Base-by-base conservation (phyloP, 2,888 invertebrate genomes). In the Chironomus tentans region DNA sequence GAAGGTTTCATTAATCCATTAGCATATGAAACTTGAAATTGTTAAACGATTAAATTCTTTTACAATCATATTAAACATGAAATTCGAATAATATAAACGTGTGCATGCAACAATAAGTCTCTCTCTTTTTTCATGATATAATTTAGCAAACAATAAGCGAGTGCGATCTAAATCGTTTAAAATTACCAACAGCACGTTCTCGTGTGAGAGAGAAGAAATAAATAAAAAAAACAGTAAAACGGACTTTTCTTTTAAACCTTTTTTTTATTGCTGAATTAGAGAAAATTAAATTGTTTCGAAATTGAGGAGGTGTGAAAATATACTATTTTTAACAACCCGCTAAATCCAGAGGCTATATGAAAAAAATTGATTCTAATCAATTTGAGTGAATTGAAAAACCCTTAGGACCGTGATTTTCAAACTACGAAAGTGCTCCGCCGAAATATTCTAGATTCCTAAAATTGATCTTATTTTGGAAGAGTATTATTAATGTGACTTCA, bases 1-100 rank as follows among this genome's bases (percentile, higher is more conserved):
- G 46, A 65, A 73, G 73, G 73, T 74, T 74, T 47, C 68, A 74
- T 74, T 74, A 48, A 74, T 74, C 74, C 74, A 74, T 74, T 74
- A 74, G 74, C 74, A 74, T 74, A 74, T 68, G 74, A 68, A 68
- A 46, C 47, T 68, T 13, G 24, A 74, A 74, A 74, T 68, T 68
- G 47, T 74, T 21, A 74, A 74, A 24, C 68, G 74, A 74, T 74
- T 74, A 74, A 68, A 68, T 61, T 74, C 68, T 46, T 74, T 74
- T 48, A 46, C 68, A 73, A 62, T 15, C 46, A 73, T 73, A 74
- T 74, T 65, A 74, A 74, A 71, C 71, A 71, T 61, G 61, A 71
- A 71, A 68, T 68, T 68, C 48, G 74, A 68, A 74, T 68, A 48
- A 74, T 62, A 21, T 15, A 71, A 74, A 74, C 74, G 74, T 74